phyloP scores from a whole-genome alignment of 30 jellyfish, hydroid and myxozoan genomes.

The Turritopsis rubra region DNA sequence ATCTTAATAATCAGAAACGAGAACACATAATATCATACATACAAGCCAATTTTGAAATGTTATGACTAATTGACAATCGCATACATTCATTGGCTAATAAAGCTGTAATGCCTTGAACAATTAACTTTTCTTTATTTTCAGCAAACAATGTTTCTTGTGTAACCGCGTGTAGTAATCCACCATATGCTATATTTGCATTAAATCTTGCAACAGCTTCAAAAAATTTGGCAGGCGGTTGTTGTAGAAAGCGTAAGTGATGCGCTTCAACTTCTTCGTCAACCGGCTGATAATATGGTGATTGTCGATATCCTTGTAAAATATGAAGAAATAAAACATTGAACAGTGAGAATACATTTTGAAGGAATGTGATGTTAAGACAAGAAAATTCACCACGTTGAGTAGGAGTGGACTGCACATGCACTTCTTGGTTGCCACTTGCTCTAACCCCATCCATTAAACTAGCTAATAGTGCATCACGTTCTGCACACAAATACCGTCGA shows the following conservation, averaged over 20 bases:
- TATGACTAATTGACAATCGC: no score
- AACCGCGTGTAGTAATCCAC: slow-evolving; percentile 93
- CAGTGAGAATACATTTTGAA: background rate
- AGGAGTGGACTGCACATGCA: slow-evolving; percentile 85
- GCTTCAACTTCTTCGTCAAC: slow-evolving; percentile 93
- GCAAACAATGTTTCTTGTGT: slow-evolving; percentile 92
- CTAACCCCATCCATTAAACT: slow-evolving; percentile 91
- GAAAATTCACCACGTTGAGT: slow-evolving; percentile 62
- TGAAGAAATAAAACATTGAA: background rate
- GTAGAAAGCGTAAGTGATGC: slow-evolving; percentile 55
- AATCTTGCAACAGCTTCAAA: slow-evolving; percentile 87
- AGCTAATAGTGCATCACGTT: slow-evolving; percentile 88
- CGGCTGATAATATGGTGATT: slow-evolving; percentile 68
- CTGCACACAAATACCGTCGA: slow-evolving; percentile 69
- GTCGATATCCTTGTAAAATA: slow-evolving; percentile 55
- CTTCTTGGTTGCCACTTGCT: slow-evolving; percentile 95
- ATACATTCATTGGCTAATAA: slow-evolving; percentile 78
- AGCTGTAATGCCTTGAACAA: slow-evolving; percentile 62
- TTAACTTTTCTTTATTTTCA: slow-evolving; percentile 78
- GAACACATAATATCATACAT: no score
- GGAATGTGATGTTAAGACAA: background rate
- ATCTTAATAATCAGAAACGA: slow-evolving; percentile 28
- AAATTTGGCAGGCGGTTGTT: slow-evolving; percentile 81
- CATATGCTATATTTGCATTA: slow-evolving; percentile 75
- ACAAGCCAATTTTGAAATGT: no score